Evolutionary conservation across 2,797 vertebrate genomes (phyloP).

Genomic region (Falco columbarius): DNA sequence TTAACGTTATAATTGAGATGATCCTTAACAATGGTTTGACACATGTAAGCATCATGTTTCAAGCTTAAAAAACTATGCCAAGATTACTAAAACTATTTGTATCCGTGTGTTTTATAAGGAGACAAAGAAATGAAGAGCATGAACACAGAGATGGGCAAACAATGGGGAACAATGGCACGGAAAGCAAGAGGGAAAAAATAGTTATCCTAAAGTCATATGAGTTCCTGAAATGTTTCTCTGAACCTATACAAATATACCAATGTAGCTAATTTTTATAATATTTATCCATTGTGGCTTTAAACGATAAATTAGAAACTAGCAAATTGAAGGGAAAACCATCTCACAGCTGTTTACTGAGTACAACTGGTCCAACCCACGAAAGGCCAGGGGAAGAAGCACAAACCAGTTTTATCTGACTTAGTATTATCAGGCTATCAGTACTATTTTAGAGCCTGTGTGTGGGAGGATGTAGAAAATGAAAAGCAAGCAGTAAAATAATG

Average conservation of each 20-base stretch:
- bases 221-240: neutral
- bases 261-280: neutral
- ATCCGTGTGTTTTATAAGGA: neutral
- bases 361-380: neutral
- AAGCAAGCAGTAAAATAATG: constrained; percentile 65
- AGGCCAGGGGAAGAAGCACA: neutral
- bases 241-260: neutral
- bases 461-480: constrained; percentile 52
- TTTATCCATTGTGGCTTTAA: neutral
- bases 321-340: neutral
- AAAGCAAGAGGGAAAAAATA: neutral
- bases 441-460: constrained; percentile 40
- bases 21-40: constrained; percentile 43
- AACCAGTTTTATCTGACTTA: constrained; percentile 42
- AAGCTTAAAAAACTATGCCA: neutral
- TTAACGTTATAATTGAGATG: constrained; percentile 29
- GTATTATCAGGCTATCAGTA: constrained; percentile 5
- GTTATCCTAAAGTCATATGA: neutral
- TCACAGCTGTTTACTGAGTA: neutral
- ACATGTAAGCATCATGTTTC: neutral
- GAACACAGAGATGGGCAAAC: neutral
- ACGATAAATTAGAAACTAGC: neutral
- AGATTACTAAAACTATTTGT: neutral
- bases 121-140: constrained; percentile 10
- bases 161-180: neutral